phyloP scores from a whole-genome alignment of 2,888 invertebrate species.

The Esperia sulphurella region DNA sequence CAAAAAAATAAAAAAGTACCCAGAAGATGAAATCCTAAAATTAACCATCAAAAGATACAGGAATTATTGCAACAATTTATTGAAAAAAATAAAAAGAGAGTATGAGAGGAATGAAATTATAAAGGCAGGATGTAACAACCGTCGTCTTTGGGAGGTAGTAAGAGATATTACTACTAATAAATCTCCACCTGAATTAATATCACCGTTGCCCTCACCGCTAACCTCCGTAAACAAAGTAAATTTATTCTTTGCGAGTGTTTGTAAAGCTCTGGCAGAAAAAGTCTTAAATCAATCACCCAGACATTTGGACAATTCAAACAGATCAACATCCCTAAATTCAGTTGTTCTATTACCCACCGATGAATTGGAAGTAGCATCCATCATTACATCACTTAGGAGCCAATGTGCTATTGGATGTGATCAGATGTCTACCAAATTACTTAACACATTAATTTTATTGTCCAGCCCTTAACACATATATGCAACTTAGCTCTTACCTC shows the following conservation, averaged over 20 bases:
- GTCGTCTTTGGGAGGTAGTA: conserved; percentile 1
- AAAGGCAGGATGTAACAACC: not conserved
- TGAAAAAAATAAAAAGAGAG: conserved; percentile 8
- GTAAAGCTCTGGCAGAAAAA: not conserved
- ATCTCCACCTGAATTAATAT: not conserved
- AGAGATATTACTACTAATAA: not conserved
- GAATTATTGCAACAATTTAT: not conserved
- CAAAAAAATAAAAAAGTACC: not conserved
- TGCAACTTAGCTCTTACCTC: not conserved
- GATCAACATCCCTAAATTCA: not conserved
- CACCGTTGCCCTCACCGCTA: not conserved
- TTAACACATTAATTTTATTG: not conserved
- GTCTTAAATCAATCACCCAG: not conserved
- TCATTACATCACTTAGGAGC: not conserved
- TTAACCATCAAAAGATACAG: not conserved
- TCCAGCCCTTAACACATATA: not conserved
- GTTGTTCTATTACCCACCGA: not conserved
- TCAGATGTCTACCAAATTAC: not conserved
- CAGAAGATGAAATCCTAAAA: not conserved
- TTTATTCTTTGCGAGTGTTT: not conserved
- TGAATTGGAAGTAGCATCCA: not conserved
- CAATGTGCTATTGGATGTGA: not conserved
- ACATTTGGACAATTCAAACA: too few species aligned
- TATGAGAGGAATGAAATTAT: conserved; percentile 5
- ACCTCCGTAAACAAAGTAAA: not conserved